These are phyloP conservation scores for Hyppa rectilinea DNA, from an alignment of 2,888 invertebrate species.

Conservation along the genomic window DNA sequence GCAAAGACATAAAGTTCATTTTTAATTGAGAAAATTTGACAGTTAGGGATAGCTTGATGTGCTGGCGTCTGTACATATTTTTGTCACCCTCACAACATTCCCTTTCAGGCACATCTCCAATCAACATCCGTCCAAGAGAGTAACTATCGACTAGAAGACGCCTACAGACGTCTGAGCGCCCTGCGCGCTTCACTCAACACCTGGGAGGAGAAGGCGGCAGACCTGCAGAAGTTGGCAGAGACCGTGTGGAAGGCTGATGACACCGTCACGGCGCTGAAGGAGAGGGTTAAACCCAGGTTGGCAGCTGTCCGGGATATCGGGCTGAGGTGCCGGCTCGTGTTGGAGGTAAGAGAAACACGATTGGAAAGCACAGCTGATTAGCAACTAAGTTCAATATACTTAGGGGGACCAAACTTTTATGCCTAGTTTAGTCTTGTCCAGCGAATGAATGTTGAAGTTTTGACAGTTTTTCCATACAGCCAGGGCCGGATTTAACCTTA, in stretches of 20 bases:
- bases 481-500: too few relatives aligned
- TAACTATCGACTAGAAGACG: conserved; percentile 81
- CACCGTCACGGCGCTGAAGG: conserved; percentile 86
- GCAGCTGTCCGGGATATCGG: conserved; percentile 76
- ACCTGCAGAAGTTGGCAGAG: conserved; percentile 85
- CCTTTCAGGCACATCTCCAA: conserved; percentile 85
- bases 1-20: too few relatives aligned
- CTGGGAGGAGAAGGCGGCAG: conserved; percentile 84
- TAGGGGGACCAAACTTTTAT: too few relatives aligned
- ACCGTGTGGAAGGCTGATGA: conserved; percentile 87
- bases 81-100: too few relatives aligned
- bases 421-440: too few relatives aligned
- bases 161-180: conserved; percentile 73
- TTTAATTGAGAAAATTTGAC: too few relatives aligned
- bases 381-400: too few relatives aligned
- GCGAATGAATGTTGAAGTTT: too few relatives aligned
- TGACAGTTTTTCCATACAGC: too few relatives aligned
- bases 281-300: conserved; percentile 82
- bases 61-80: too few relatives aligned
- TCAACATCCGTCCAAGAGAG: conserved; percentile 85
- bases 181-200: conserved; percentile 73
- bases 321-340: conserved; percentile 78
- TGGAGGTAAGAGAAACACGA: conserved; percentile 80
- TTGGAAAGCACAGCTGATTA: too few relatives aligned
- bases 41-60: too few relatives aligned